Evolutionary conservation across 2,113 vertebrate genomes (phyloP).

Genomic region (Burhinus bistriatus): DNA sequence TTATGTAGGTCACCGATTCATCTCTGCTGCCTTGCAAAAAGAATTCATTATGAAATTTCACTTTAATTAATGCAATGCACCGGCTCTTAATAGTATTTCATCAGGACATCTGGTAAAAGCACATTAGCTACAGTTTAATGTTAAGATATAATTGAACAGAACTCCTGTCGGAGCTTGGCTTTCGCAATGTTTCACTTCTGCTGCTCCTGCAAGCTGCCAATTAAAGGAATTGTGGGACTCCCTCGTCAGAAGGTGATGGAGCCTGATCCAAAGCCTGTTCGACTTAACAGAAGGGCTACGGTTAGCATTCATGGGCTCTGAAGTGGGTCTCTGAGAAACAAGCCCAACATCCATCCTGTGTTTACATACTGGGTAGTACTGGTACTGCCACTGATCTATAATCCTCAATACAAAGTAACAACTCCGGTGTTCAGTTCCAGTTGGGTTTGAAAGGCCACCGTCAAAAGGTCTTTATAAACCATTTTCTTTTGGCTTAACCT

Average conservation of each 20-base stretch:
- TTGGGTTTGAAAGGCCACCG: neutral
- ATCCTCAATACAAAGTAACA: neutral
- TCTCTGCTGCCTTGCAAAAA: conserved; percentile 21
- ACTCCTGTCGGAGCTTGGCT: neutral
- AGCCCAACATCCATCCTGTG: neutral
- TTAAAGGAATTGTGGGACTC: neutral
- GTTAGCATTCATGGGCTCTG: neutral
- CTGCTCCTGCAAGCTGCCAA: neutral
- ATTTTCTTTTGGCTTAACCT: neutral
- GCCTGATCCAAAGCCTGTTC: neutral
- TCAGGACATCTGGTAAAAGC: conserved; percentile 53
- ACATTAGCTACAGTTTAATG: conserved; percentile 32
- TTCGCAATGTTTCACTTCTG: conserved; percentile 19
- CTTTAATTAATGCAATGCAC: conserved; percentile 52
- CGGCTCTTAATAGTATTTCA: conserved; percentile 38
- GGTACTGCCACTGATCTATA: neutral
- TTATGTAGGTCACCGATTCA: conserved; percentile 35
- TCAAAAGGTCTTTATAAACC: neutral
- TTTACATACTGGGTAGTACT: neutral
- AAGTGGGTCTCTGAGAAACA: neutral
- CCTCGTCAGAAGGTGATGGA: neutral
- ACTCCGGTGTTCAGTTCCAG: neutral
- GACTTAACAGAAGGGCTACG: neutral
- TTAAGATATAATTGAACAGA: conserved; percentile 21
- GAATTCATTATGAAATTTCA: conserved; percentile 56